These are phyloP conservation scores for Sarotherodon lohbergeri DNA, from an alignment of 2,113 vertebrate species.

Conservation along the genomic window DNA sequence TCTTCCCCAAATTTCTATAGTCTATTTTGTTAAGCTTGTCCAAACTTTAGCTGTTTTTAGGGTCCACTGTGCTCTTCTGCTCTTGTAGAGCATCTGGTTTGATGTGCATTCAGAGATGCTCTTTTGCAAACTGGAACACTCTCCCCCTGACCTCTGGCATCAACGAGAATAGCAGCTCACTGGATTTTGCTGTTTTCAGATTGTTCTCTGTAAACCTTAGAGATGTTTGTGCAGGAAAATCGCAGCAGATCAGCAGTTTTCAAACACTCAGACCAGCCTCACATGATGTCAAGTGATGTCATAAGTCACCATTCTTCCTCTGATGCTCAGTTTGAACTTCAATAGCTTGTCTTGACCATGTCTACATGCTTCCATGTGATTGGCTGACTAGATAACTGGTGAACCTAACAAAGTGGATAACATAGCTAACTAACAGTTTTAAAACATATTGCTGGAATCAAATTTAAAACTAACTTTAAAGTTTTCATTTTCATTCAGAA, in stretches of 20 bases:
- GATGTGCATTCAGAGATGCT: background rate
- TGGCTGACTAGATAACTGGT: background rate
- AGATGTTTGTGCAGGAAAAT: background rate
- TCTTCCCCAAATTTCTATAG: background rate
- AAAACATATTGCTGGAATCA: background rate
- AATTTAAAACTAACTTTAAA: background rate
- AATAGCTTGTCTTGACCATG: background rate
- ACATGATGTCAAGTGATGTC: background rate
- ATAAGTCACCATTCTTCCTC: background rate
- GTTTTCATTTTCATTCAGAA: background rate
- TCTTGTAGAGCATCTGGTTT: background rate
- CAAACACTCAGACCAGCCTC: background rate
- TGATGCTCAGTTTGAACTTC: background rate
- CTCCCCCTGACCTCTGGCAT: background rate
- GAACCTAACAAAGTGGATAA: background rate
- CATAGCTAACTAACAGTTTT: background rate
- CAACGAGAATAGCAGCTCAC: background rate
- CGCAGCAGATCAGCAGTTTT: background rate
- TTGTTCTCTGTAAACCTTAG: background rate
- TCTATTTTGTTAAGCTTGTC: background rate
- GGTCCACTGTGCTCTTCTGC: background rate
- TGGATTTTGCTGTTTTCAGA: background rate
- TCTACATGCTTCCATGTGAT: background rate
- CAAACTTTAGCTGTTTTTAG: background rate
- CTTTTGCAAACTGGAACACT: background rate